Base-by-base conservation (phyloP, 1,140 invertebrate genomes). In the Eumaeus atala region DNA sequence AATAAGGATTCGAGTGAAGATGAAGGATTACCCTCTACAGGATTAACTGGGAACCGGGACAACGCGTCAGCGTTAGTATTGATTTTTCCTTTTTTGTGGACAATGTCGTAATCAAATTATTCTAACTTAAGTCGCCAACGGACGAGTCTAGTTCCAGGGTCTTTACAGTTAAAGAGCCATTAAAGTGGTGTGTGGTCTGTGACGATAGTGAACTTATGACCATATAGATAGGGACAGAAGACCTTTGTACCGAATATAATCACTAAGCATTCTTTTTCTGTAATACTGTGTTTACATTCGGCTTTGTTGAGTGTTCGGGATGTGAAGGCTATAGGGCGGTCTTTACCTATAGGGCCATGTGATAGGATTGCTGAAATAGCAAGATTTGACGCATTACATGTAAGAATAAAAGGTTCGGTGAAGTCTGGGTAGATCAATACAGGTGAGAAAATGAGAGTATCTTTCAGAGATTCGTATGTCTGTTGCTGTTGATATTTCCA, bases 181-280 rank as follows among this genome's bases (percentile, higher is more conserved):
- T 59, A 58, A n/a, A 91, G 65, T 0, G 87, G 80, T 56, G 66
- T 67, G 54, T 90, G 89, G 53, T 91, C 90, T 0, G 88, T 90
- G 3, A 85, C 48, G 0, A 90, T 68, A 8, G 38, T 77, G 57
- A 91, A 90, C 53, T 82, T 70, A 17, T 57, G 70, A 6, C 84
- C 85, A 51, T 80, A 85, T 4, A 91, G 52, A 64, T 88, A 91
- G 0, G 63, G 61, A 10, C 62, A n/a, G 17, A 62, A 68, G 0
- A 36, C 38, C 52, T 62, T 64, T 10, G 44, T 34, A 67, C 77
- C 61, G 71, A 56, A 64, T 88, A 90, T 48, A 83, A 71, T 62
- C n/a, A 66, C 54, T 42, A 61, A 16, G 3, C 63, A 42, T 47
- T 73, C 64, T 33, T 68, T 71, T 61, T 73, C 67, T 4, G 55